Percentiles rank a stretch among this genome's conserved stretches.
These are phyloP conservation scores for Sipha maydis DNA, from an alignment of 2,888 invertebrate species.

Conservation along the genomic window DNA sequence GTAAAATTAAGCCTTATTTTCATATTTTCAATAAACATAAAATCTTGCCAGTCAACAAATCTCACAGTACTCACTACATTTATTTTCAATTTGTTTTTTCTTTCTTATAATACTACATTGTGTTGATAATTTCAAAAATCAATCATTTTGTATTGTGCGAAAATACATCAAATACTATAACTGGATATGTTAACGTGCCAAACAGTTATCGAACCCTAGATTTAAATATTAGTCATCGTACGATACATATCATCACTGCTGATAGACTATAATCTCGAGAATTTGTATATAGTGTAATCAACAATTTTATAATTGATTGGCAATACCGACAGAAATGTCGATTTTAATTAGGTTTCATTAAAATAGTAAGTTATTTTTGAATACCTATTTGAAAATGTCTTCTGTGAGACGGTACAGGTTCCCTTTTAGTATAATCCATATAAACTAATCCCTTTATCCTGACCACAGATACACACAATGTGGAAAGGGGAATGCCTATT, in stretches of 20 bases:
- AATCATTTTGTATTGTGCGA: background rate
- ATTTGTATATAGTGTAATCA: no score
- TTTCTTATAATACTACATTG: background rate
- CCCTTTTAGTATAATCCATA: no score
- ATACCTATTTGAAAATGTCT: no score
- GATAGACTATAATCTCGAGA: no score
- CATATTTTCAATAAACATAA: background rate
- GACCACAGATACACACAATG: no score
- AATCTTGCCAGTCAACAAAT: background rate
- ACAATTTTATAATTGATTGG: no score
- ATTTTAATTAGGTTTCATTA: no score
- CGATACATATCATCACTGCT: background rate
- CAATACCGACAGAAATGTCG: no score
- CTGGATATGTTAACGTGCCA: background rate
- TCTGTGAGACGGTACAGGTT: no score
- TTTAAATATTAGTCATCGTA: background rate
- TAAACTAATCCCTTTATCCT: no score
- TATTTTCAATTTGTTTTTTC: background rate
- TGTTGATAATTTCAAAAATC: background rate
- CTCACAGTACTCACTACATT: background rate
- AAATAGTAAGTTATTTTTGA: no score
- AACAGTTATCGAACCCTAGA: background rate
- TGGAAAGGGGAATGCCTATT: no score
- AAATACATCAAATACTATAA: background rate
- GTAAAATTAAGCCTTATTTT: background rate